Evolutionary conservation across 2,113 vertebrate species (phyloP).

Genomic region (Vimba vimba): DNA sequence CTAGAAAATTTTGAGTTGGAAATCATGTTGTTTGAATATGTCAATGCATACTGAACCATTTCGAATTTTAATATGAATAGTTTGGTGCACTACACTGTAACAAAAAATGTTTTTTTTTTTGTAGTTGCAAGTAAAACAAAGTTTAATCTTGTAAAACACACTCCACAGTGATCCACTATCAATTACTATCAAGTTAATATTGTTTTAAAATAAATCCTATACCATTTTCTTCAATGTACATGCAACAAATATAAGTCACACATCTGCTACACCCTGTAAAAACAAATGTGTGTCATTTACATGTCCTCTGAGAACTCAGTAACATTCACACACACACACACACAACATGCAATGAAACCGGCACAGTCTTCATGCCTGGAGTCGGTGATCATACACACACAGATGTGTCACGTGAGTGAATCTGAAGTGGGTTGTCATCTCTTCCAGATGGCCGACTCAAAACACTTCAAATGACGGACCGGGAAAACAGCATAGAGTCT

Average conservation of each 20-base stretch:
- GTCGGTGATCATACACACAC: not conserved
- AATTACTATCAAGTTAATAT: not conserved
- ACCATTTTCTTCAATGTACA: not conserved
- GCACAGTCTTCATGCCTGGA: not conserved
- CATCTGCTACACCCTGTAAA: not conserved
- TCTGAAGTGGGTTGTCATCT: not conserved
- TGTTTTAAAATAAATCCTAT: not conserved
- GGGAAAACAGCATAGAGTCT: conserved; percentile 3
- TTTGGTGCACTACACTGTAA: no score
- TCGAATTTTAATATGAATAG: no score
- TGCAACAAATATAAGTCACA: no score
- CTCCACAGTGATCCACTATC: not conserved
- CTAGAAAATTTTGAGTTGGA: no score
- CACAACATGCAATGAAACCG: not conserved
- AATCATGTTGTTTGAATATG: no score
- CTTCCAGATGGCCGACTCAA: conserved; percentile 27
- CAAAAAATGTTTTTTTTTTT: no score
- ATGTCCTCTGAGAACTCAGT: not conserved
- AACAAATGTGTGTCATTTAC: not conserved
- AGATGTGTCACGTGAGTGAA: not conserved
- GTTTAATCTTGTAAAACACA: no score
- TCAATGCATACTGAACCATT: no score
- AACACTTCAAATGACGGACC: conserved; percentile 9
- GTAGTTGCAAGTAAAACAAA: no score
- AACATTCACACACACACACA: no score